Evolutionary conservation across 23 tunicate species (phyloP), one percentile per base, ranked within the genome.

Genomic region (Oikopleura vanhoeffeni): DNA sequence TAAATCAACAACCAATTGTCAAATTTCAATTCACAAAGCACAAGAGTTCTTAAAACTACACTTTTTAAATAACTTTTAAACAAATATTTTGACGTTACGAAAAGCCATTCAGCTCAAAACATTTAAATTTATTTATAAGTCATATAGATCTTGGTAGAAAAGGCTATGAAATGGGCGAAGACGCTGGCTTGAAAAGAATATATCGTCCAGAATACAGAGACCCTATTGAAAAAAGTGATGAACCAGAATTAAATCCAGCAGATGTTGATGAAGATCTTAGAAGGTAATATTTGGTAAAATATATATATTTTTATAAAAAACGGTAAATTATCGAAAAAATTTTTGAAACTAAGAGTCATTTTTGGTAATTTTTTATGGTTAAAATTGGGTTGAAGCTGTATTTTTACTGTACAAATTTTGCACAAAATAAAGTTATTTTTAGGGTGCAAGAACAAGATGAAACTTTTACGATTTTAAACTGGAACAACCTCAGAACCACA

Each of bases 171-270:
- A 71, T 24, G 34, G 79, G 79, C 3, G 79, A 71, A 71, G 79
- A 71, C 35, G 79, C 79, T 38, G 79, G 79, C 3, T 71, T 71
- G 79, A 71, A 32, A 30, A 18, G 79, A 2, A 71, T 71, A 13
- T 71, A 71, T 30, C 27, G 79, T 18, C 79, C 79, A 30, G 79
- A 71, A 33, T 71, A 71, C 32, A 18, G 79, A 18, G 79, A 71
- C 32, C 79, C 79, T 18, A 71, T 71, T 32, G 79, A 13, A 71
- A 32, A 28, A 4, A 2, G 36, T 3, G 79, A 71, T 2, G 79
- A 71, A 71, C 79, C 79, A 4, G 79, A 71, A 30, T 38, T 71
- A 2, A 71, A 71, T 32, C 79, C 79, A 13, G 79, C 79, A 18
- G 38, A 71, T 71, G 79, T 71, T 24, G 79, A 71, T 32, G 79